Base-by-base conservation (phyloP, 2,113 vertebrate species). In the Eulemur macaco region DNA sequence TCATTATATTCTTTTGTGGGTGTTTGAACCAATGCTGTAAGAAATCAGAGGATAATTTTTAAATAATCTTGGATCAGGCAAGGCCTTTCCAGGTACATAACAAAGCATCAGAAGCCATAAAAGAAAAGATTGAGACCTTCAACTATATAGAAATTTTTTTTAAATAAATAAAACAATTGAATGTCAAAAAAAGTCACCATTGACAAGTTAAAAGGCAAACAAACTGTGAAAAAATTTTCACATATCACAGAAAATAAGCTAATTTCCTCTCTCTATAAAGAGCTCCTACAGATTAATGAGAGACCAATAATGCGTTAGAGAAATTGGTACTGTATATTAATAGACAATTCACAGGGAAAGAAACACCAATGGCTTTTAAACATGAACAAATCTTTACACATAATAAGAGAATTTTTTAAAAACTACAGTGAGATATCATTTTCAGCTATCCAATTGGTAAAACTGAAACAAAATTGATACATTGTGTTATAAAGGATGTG, bases 171-270 rank as follows among this genome's bases (percentile, higher is more conserved):
- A 93, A 91, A 66, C 0, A 4, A 60, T 21, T 68, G 12, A 86
- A 21, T 45, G 47, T 23, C 37, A 37, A 92, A 82, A 81, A 82
- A 86, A 60, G 7, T 91, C 39, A 76, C 34, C 34, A 6, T 8
- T 50, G 50, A 86, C 17, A 68, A 91, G 54, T 68, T 42, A 94
- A 91, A 96, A 91, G 45, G 52, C 52, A 87, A 89, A 47, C 18
- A 56, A 64, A 50, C 20, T n/a, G 18, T 50, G n/a, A 64, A 93
- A 68, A 81, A 52, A 8, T n/a, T 74, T 20, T 86, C 39, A 31
- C 2, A 8, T 64, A n/a, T 50, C 56, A 80, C 13, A 80, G 45
- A 73, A 85, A 92, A 85, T n/a, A 81, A 73, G 14, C 27, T 63
- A 27, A 92, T 92, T 85, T 83, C 23, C 29, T 96, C 31, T 39